phyloP scores from a whole-genome alignment of 2,113 vertebrate genomes.

The Colaptes auratus region DNA sequence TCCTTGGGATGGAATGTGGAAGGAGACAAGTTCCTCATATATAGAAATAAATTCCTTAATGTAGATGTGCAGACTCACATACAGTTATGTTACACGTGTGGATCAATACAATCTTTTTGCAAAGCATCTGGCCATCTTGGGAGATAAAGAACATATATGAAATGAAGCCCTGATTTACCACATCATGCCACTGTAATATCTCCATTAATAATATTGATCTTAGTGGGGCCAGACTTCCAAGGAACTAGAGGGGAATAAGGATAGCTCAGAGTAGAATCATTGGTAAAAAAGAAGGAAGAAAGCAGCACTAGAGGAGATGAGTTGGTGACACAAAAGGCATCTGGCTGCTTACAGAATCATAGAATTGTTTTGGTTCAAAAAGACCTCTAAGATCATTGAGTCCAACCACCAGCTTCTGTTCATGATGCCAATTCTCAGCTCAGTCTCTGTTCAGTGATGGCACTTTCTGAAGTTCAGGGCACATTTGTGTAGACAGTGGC shows the following conservation, averaged over 20 bases:
- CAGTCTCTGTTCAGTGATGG: no score
- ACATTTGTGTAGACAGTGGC: no score
- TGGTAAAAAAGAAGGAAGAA: accelerated
- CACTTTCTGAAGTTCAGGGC: no score
- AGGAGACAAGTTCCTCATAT: not conserved
- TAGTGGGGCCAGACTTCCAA: not conserved
- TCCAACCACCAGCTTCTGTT: no score
- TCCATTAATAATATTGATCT: not conserved
- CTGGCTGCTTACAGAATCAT: not conserved
- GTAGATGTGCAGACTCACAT: not conserved
- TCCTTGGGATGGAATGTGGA: not conserved
- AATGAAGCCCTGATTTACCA: not conserved
- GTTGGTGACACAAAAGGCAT: not conserved
- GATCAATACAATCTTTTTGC: not conserved
- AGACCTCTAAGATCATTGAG: no score
- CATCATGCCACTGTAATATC: not conserved
- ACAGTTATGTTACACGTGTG: not conserved
- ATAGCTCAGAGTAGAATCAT: not conserved
- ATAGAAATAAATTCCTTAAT: not conserved
- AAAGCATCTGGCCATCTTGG: not conserved
- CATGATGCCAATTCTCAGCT: no score
- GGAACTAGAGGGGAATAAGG: not conserved
- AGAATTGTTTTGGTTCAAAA: no score
- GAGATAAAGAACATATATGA: not conserved
- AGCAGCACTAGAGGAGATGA: accelerated